These are phyloP conservation scores for Platypus cylindrus DNA, from an alignment of 2,888 invertebrate species.

Conservation along the genomic window DNA sequence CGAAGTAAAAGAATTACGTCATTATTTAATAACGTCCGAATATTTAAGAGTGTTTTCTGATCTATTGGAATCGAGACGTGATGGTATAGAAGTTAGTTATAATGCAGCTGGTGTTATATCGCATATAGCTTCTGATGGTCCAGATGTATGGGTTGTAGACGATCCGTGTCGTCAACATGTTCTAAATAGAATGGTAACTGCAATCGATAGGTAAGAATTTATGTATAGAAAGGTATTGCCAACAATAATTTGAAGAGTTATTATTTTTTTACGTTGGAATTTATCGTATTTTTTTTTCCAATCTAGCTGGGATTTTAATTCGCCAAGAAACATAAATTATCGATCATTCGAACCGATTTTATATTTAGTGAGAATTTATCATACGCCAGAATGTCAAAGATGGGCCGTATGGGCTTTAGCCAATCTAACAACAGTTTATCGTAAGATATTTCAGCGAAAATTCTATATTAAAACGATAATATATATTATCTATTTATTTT, in stretches of 20 bases:
- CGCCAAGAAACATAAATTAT: constrained; percentile 91
- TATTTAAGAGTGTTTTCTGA: constrained; percentile 80
- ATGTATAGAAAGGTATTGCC: neutral
- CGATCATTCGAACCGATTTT: constrained; percentile 91
- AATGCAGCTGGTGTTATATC: constrained; percentile 93
- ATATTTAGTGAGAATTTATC: constrained; percentile 64
- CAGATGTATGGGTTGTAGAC: constrained; percentile 63
- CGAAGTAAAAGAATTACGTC: constrained; percentile 73
- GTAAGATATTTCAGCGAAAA: constrained; percentile 43
- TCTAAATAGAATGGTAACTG: constrained; percentile 59
- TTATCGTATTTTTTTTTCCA: neutral
- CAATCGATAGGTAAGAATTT: constrained; percentile 47
- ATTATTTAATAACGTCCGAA: constrained; percentile 69
- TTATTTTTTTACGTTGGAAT: neutral
- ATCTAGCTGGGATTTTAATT: constrained; percentile 71
- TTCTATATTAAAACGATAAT: too few relatives aligned
- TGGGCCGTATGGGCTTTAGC: constrained; percentile 98
- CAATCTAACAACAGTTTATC: constrained; percentile 86
- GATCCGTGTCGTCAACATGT: constrained; percentile 60
- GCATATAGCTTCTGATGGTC: constrained; percentile 80
- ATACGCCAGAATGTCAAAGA: constrained; percentile 85
- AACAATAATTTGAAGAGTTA: neutral
- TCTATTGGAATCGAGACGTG: constrained; percentile 71
- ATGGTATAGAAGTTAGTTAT: constrained; percentile 92
- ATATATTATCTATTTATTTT: constrained; percentile 18